These are phyloP conservation scores for Corythucha ciliata DNA, from an alignment of 2,888 invertebrate genomes.

Conservation along the genomic window DNA sequence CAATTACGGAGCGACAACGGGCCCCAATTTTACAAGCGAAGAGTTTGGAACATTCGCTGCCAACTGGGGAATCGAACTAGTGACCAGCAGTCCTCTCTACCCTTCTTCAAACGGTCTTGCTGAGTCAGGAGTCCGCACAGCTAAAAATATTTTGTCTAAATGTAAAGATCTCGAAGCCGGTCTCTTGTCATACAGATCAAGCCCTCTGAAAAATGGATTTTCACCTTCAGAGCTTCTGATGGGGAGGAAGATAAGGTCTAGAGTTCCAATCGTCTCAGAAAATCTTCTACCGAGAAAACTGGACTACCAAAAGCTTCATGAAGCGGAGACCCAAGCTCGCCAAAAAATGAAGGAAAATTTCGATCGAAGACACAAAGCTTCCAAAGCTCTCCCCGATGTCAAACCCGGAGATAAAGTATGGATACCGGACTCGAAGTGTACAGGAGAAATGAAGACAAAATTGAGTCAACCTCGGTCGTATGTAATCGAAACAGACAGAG, in stretches of 20 bases:
- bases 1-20: conserved; percentile 19
- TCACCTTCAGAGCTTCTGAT: neutral
- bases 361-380: conserved; percentile 10
- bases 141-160: conserved; percentile 10
- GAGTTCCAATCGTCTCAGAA: neutral
- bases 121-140: conserved; percentile 19
- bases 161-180: neutral
- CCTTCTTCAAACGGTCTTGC: conserved; percentile 20
- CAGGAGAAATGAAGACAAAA: too few relatives aligned
- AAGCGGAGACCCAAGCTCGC: too few relatives aligned
- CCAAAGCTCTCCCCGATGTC: too few relatives aligned
- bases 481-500: too few relatives aligned
- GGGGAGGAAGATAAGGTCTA: conserved; percentile 11
- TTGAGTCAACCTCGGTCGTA: too few relatives aligned
- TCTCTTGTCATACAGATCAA: neutral
- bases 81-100: conserved; percentile 21
- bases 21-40: neutral
- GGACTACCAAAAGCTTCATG: neutral
- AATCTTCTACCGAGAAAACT: neutral
- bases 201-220: conserved; percentile 1
- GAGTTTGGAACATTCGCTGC: conserved; percentile 7
- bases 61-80: conserved; percentile 3
- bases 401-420: too few relatives aligned
- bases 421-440: too few relatives aligned
- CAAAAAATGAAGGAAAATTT: neutral